These are phyloP conservation scores for Vanacampus margaritifer DNA, from an alignment of 2,113 vertebrate species.

Conservation along the genomic window DNA sequence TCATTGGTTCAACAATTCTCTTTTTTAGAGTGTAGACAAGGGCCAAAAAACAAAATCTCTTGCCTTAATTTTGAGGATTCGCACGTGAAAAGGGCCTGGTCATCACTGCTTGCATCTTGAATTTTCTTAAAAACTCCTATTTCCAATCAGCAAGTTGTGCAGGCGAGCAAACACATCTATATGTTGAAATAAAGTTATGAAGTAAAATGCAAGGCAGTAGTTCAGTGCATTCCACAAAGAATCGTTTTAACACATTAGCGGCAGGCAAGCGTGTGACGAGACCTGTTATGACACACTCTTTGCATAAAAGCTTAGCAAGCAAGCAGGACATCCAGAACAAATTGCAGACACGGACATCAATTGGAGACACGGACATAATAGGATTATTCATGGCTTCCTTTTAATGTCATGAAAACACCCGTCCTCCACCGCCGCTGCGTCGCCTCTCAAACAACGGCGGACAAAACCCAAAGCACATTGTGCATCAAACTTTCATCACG, in stretches of 20 bases:
- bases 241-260: conserved; percentile 20
- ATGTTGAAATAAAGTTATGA: no score
- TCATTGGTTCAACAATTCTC: no score
- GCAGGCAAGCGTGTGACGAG: conserved; percentile 29
- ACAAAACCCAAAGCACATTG: conserved; percentile 41
- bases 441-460: conserved; percentile 35
- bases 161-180: no score
- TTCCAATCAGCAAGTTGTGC: no score
- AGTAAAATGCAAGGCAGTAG: background rate
- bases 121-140: no score
- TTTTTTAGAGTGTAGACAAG: no score
- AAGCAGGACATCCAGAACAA: conserved; percentile 32
- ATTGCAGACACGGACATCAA: conserved; percentile 39
- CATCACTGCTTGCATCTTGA: no score
- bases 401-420: conserved; percentile 55
- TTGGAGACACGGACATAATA: conserved; percentile 35
- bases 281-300: conserved; percentile 32
- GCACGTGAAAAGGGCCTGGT: no score
- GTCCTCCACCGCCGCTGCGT: conserved; percentile 26
- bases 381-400: conserved; percentile 60
- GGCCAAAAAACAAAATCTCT: no score
- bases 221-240: conserved; percentile 6
- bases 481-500: conserved; percentile 60
- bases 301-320: conserved; percentile 40
- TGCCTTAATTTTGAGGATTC: no score